These are phyloP conservation scores for Hemicordylus capensis DNA, from an alignment of 2,113 vertebrate genomes.

Conservation along the genomic window DNA sequence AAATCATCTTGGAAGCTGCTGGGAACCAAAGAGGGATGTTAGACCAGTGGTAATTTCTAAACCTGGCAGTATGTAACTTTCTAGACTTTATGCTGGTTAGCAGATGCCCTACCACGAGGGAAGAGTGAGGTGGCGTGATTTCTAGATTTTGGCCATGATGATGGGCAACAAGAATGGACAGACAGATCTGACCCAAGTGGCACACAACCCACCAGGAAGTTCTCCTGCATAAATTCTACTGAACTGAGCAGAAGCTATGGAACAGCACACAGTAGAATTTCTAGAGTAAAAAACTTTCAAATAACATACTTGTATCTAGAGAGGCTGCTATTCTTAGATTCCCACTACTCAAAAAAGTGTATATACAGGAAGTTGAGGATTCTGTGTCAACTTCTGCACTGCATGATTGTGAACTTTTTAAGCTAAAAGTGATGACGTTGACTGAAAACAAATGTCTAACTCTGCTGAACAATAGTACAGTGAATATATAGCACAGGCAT, in stretches of 20 bases:
- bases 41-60: not conserved
- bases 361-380: not conserved
- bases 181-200: no score
- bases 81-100: not conserved
- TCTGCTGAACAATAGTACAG: no score
- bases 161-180: not conserved
- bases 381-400: not conserved
- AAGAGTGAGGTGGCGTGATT: no score
- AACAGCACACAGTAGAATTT: not conserved
- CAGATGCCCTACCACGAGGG: not conserved
- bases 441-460: not conserved
- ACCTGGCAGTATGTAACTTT: not conserved
- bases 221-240: not conserved
- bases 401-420: not conserved
- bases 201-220: not conserved
- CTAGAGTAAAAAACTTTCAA: not conserved
- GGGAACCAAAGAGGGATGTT: not conserved
- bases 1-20: not conserved
- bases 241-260: not conserved
- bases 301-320: no score
- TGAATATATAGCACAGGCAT: no score
- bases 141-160: not conserved
- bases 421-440: not conserved
- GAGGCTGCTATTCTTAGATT: not conserved
- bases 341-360: not conserved